These are phyloP conservation scores for Meteorus colon DNA, from an alignment of 2,888 invertebrate genomes.

Conservation along the genomic window DNA sequence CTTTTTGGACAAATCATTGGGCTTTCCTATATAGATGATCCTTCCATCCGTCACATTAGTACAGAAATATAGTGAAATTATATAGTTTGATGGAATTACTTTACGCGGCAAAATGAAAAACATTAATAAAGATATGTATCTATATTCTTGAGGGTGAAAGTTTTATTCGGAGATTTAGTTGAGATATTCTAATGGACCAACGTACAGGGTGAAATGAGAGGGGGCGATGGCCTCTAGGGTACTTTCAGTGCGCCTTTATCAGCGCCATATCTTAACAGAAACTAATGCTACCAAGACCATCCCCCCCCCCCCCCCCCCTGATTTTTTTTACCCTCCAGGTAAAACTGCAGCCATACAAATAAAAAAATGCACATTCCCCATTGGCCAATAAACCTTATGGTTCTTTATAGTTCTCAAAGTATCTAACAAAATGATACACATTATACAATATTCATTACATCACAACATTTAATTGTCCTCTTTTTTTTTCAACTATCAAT, in stretches of 20 bases:
- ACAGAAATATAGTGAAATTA: neutral
- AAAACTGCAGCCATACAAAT: constrained; percentile 57
- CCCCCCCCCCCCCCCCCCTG: neutral
- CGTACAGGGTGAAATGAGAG: constrained; percentile 47
- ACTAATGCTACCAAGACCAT: constrained; percentile 58
- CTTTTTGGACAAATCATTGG: constrained; percentile 17
- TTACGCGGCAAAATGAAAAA: neutral
- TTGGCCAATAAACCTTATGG: constrained; percentile 55
- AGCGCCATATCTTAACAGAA: constrained; percentile 61
- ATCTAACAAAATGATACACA: constrained; percentile 1
- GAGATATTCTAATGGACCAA: constrained; percentile 70
- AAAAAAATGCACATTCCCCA: constrained; percentile 56
- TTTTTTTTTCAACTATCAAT: neutral
- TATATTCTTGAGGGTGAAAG: constrained; percentile 55
- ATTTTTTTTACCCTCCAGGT: constrained; percentile 47
- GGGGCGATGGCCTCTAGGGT: constrained; percentile 63
- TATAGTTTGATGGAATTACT: neutral
- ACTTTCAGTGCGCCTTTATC: constrained; percentile 54
- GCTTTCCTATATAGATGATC: neutral
- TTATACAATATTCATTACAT: neutral
- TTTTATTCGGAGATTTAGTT: constrained; percentile 61
- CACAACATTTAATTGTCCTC: neutral
- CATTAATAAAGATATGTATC: constrained; percentile 7
- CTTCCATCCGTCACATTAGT: neutral
- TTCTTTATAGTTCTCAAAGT: constrained; percentile 2